phyloP scores from a whole-genome alignment of 1,140 invertebrate genomes.

The Drosophila navojoa region DNA sequence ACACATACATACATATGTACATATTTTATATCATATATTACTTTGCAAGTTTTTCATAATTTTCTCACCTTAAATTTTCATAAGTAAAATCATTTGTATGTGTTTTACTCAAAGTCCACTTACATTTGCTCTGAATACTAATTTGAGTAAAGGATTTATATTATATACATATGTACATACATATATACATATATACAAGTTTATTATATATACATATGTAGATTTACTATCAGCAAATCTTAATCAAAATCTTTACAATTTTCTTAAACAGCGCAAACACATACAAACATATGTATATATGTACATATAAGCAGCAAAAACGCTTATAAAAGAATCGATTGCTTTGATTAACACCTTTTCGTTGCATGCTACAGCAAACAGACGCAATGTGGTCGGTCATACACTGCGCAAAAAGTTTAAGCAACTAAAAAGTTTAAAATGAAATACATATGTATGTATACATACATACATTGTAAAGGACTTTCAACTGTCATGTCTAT shows the following conservation, averaged over 20 bases:
- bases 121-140: conserved; percentile 27
- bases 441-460: no score
- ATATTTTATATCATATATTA: not conserved
- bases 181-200: no score
- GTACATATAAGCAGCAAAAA: not conserved
- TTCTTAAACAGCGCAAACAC: conserved; percentile 7
- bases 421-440: not conserved
- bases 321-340: conserved; percentile 52
- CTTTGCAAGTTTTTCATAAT: not conserved
- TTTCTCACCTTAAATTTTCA: conserved; percentile 34
- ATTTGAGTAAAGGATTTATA: conserved; percentile 20
- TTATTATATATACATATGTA: no score
- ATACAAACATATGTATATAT: not conserved
- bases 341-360: conserved; percentile 33
- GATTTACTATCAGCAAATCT: no score
- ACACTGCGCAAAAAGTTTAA: conserved; percentile 20
- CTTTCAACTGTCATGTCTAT: not conserved
- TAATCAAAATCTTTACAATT: conserved; percentile 27
- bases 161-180: no score
- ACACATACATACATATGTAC: not conserved
- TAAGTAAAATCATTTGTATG: conserved; percentile 21
- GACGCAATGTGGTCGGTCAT: conserved; percentile 23
- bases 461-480: not conserved
- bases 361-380: conserved; percentile 21
- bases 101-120: conserved; percentile 32